Evolutionary conservation across 2,888 invertebrate genomes (phyloP).

Genomic region (Hanleya hanleyi): DNA sequence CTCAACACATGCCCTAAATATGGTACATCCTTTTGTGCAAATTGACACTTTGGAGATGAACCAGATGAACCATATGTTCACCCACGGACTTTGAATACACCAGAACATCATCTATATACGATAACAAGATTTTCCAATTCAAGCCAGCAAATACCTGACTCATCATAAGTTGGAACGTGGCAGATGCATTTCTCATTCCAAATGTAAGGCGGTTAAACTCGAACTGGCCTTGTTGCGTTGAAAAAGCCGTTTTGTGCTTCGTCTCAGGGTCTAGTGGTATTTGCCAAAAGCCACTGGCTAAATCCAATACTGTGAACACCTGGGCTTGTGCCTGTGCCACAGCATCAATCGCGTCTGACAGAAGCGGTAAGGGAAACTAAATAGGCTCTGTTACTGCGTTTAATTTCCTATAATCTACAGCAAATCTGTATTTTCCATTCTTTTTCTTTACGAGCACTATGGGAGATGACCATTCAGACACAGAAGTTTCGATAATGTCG

Average conservation of each 20-base stretch:
- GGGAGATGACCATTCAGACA: background rate
- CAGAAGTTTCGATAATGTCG: slow-evolving; percentile 11
- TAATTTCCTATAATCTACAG: slow-evolving; percentile 13
- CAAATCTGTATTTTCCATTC: slow-evolving; percentile 5
- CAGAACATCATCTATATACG: no score
- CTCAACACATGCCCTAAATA: no score
- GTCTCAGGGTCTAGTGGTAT: background rate
- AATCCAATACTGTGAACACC: slow-evolving; percentile 17
- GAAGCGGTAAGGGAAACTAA: slow-evolving; percentile 20
- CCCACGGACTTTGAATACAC: no score
- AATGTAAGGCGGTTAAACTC: slow-evolving; percentile 1
- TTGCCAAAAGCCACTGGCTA: slow-evolving; percentile 18
- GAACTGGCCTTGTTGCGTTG: slow-evolving; percentile 1
- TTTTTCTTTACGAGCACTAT: slow-evolving; percentile 4
- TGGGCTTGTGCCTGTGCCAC: slow-evolving; percentile 20
- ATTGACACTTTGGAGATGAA: no score
- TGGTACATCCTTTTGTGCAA: no score
- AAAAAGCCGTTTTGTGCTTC: slow-evolving; percentile 11
- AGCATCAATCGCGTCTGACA: slow-evolving; percentile 21
- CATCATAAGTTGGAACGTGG: slow-evolving; percentile 1
- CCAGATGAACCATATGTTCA: no score
- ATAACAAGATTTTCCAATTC: no score
- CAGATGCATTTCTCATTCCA: slow-evolving; percentile 4
- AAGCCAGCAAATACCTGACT: background rate
- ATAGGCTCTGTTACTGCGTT: slow-evolving; percentile 17